phyloP scores from a whole-genome alignment of 1,140 invertebrate genomes.

The Drosophila lacertosa region DNA sequence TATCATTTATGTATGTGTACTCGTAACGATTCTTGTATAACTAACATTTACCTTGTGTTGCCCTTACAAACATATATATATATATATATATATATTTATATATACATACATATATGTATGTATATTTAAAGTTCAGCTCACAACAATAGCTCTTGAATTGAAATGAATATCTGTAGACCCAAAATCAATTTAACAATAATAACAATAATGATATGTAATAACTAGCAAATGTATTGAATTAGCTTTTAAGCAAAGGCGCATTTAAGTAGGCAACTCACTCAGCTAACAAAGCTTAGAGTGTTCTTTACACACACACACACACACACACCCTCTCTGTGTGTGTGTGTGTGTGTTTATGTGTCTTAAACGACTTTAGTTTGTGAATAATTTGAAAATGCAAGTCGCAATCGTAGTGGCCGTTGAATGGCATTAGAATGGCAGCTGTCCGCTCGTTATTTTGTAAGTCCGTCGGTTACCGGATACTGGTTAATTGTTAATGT shows the following conservation, averaged over 20 bases:
- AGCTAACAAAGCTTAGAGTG: slow-evolving; percentile 15
- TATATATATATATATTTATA: slow-evolving; percentile 11
- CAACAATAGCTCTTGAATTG: slow-evolving; percentile 69
- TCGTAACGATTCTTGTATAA: slow-evolving; percentile 19
- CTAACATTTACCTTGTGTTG: slow-evolving; percentile 20
- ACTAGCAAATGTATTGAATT: slow-evolving; percentile 63
- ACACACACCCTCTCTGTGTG: background rate
- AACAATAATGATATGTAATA: slow-evolving; percentile 26
- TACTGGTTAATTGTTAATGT: slow-evolving; percentile 71
- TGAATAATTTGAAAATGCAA: slow-evolving; percentile 5
- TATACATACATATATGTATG: slow-evolving; percentile 21
- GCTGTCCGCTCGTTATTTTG: slow-evolving; percentile 64
- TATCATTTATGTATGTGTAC: slow-evolving; percentile 11
- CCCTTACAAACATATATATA: slow-evolving; percentile 13
- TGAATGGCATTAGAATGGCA: slow-evolving; percentile 31
- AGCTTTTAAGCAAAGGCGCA: slow-evolving; percentile 58
- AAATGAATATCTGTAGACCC: slow-evolving; percentile 47
- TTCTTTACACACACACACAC: slow-evolving; percentile 13
- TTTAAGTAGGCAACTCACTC: slow-evolving; percentile 31
- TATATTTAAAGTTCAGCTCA: slow-evolving; percentile 50
- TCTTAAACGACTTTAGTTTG: slow-evolving; percentile 23
- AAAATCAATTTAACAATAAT: slow-evolving; percentile 41
- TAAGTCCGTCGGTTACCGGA: slow-evolving; percentile 25
- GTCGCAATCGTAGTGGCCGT: slow-evolving; percentile 19
- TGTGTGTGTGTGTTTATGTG: slow-evolving; percentile 9